A percentile compares a stretch with the other conserved stretches of the same genome.
These are phyloP conservation scores for Hemicentrotus pulcherrimus DNA, from an alignment of 35 echinoderm and acorn worm species.

Conservation along the genomic window DNA sequence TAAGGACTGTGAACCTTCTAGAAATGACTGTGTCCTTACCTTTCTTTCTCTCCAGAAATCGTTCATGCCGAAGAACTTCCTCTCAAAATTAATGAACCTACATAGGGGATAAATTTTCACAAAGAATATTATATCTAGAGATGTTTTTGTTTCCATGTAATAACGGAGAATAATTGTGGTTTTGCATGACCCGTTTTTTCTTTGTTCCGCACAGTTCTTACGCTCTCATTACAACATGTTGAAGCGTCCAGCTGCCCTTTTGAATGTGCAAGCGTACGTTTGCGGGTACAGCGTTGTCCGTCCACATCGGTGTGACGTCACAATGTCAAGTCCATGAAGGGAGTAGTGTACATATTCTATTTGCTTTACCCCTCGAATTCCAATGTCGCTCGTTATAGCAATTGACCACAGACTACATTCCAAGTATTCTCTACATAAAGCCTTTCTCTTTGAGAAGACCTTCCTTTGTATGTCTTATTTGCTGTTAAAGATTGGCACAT, in stretches of 20 bases:
- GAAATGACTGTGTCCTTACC: neutral
- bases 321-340: neutral
- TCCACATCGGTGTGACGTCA: neutral
- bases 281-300: neutral
- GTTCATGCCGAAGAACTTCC: neutral
- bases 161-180: neutral
- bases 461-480: neutral
- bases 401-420: neutral
- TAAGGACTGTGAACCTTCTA: neutral
- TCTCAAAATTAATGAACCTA: neutral
- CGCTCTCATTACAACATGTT: neutral
- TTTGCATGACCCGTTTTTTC: constrained; percentile 10
- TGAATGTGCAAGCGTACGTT: neutral
- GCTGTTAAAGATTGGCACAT: neutral
- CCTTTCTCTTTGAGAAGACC: neutral
- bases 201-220: neutral
- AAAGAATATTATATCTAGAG: neutral
- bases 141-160: neutral
- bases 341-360: neutral
- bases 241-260: neutral
- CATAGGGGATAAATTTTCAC: neutral
- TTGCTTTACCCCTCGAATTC: neutral
- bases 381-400: neutral
- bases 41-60: neutral
- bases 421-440: neutral